Evolutionary conservation across 2,113 vertebrate species (phyloP), one percentile per base, ranked within the genome.

Genomic region (Grantiella picta): DNA sequence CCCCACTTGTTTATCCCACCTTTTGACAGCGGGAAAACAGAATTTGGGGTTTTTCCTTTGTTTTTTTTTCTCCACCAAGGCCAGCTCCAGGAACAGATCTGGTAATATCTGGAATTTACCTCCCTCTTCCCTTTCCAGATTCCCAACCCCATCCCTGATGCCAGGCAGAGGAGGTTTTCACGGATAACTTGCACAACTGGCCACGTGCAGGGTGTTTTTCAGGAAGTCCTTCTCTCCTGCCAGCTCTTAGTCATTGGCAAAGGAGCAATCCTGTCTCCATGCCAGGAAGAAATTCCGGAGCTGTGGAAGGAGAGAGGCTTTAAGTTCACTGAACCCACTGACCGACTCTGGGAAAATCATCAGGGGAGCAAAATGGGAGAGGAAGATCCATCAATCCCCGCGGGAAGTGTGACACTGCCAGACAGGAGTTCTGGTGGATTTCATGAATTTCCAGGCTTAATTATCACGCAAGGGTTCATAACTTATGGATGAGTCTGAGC

Each of bases 201-300:
- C 52, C 69, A 85, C 29, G 36, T 81, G 91, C 78, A 68, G 56
- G 9, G 25, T 90, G 54, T 73, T 96, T 95, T 91, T 91, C 89
- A 89, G 85, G 83, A 92, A 88, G 87, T 71, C 64, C n/a, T 80
- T 91, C 50, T 47, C 75, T 84, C 10, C 40, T 95, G 95, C 85
- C 95, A 95, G 57, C 64, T 61, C 91, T 76, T 90, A 90, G 85
- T 91, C 94, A 93, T 71, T 27, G 15, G 53, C 95, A 93, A 93
- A 52, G 44, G 69, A 94, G 69, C 60, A 76, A 65, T 71, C 72
- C 47, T 17, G 27, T 19, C 52, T 4, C 66, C 3, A 0, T 36
- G 76, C 79, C 90, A 94, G 82, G 35, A 63, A 85, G 60, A 86
- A 83, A 94, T 68, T 71, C 49, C 23, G 0, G 2, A 81, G 33